Conservation (phyloP, 2,888 invertebrate genomes). For the Nomada goodeniana region DNA sequence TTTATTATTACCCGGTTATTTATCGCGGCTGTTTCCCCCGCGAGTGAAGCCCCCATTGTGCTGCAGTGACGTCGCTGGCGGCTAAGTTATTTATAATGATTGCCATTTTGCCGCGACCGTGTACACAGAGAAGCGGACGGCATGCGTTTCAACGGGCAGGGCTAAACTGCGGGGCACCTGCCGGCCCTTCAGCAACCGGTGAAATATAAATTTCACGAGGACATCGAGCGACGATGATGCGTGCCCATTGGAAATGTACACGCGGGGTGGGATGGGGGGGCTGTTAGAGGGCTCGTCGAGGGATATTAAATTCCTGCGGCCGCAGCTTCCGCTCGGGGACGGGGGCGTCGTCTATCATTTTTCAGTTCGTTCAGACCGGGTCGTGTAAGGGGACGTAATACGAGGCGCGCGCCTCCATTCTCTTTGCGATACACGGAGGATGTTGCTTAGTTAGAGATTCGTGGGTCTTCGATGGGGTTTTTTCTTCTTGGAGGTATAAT, state of each 20-base stretch:
- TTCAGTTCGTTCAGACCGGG: slow-evolving; percentile 43
- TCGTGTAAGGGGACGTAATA: slow-evolving; percentile 23
- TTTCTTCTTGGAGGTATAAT: not conserved
- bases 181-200: slow-evolving; percentile 62
- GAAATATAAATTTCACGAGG: slow-evolving; percentile 77
- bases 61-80: slow-evolving; percentile 62
- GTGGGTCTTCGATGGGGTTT: not conserved
- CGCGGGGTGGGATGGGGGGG: slow-evolving; percentile 8
- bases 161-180: slow-evolving; percentile 68
- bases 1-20: slow-evolving; percentile 72
- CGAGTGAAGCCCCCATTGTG: slow-evolving; percentile 75
- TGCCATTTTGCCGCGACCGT: slow-evolving; percentile 63
- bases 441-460: slow-evolving; percentile 1
- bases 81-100: slow-evolving; percentile 75
- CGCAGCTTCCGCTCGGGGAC: slow-evolving; percentile 34
- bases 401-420: slow-evolving; percentile 33
- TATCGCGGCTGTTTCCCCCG: slow-evolving; percentile 73
- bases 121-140: not conserved
- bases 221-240: slow-evolving; percentile 53
- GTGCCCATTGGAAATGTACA: slow-evolving; percentile 28
- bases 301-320: slow-evolving; percentile 69
- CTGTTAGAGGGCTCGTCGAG: slow-evolving; percentile 30
- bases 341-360: slow-evolving; percentile 48
- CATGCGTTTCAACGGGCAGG: not conserved
- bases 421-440: not conserved